phyloP scores from a whole-genome alignment of 2,797 vertebrate genomes.

The Microcaecilia unicolor region DNA sequence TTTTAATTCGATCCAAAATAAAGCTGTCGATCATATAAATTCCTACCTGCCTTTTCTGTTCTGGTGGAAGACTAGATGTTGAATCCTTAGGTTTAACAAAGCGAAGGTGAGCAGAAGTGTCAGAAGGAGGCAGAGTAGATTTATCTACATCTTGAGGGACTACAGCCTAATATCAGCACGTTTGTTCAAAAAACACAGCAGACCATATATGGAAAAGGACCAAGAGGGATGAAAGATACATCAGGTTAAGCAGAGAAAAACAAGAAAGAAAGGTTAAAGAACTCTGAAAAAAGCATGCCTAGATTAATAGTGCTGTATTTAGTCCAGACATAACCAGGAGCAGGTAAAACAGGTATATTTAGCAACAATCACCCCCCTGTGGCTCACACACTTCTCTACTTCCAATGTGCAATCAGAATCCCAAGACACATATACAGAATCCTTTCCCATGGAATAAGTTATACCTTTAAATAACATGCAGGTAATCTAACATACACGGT shows the following conservation, averaged over 20 bases:
- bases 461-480: too few relatives aligned
- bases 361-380: too few relatives aligned
- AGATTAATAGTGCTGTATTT: too few relatives aligned
- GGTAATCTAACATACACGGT: too few relatives aligned
- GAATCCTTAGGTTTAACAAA: slow-evolving; percentile 58
- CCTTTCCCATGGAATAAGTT: too few relatives aligned
- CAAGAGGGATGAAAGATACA: slow-evolving; percentile 24
- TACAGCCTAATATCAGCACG: slow-evolving; percentile 36
- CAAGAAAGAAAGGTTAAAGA: slow-evolving; percentile 18
- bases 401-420: too few relatives aligned
- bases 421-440: too few relatives aligned
- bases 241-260: slow-evolving; percentile 1
- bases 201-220: slow-evolving; percentile 26
- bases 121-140: slow-evolving; percentile 42
- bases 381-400: too few relatives aligned
- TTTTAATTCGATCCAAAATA: too few relatives aligned
- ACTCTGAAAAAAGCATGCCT: background rate
- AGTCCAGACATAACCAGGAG: too few relatives aligned
- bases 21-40: too few relatives aligned
- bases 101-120: slow-evolving; percentile 52
- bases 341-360: too few relatives aligned
- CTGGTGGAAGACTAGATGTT: slow-evolving; percentile 46
- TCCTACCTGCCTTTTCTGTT: slow-evolving; percentile 79
- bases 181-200: slow-evolving; percentile 20
- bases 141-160: slow-evolving; percentile 41